Evolutionary conservation across 2,113 vertebrate genomes (phyloP), one percentile per base, ranked within the genome.

Genomic region (Ondatra zibethicus): DNA sequence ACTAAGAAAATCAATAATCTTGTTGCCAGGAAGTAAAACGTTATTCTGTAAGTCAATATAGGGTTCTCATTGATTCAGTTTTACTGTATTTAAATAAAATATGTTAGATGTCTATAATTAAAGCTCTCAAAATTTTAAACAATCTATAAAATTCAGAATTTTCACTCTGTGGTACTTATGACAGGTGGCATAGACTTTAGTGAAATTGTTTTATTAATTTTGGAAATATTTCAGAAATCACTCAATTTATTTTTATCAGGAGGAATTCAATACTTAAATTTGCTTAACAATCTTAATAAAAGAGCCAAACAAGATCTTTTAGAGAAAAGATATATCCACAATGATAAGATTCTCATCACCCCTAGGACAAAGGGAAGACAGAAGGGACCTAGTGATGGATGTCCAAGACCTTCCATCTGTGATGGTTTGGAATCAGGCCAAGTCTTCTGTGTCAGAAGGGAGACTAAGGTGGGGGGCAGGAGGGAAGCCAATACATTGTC

Each of bases 1-100:
- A 90, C 21, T 72, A 50, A 55, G 89, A 29, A 75, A 78, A 65
- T 88, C 65, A 75, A 52, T 61, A 6, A 4, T 5, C 16, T 85
- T 3, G 65, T 17, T 55, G n/a, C 50, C 12, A 76, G 55, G 66
- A n/a, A 80, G 16, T 16, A 91, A 94, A 76, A 23, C 19, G 63
- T 84, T 89, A 25, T 94, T 10, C 23, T 75, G 7, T 29, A 63
- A 29, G 33, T 87, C 21, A 50, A 88, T 76, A 85, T 8, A 82
- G 25, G 61, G 3, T 16, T 92, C 5, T 76, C 21, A 52, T 78
- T 82, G 84, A 2, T 29, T 90, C 1, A 85, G 8, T 66, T 95
- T 89, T n/a, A 88, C 80, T 39, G 52, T 55, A 81, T 93, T n/a
- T 92, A 92, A 93, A 93, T 92, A 85, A 88, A 94, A 39, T 23